Evolutionary conservation across 2,113 vertebrate species (phyloP).

Genomic region (Eolophus roseicapilla): DNA sequence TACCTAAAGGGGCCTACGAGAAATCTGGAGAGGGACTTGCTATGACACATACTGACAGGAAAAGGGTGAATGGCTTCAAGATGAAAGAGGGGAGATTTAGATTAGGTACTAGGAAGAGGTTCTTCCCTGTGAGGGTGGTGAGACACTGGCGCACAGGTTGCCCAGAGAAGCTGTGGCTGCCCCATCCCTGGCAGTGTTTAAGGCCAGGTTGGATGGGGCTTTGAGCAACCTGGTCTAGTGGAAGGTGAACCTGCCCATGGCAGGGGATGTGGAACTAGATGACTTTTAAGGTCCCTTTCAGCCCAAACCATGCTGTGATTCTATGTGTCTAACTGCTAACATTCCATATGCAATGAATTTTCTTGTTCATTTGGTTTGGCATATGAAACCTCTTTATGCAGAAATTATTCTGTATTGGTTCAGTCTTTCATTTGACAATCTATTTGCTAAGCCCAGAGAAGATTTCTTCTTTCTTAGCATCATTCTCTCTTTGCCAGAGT

Average conservation of each 20-base stretch:
- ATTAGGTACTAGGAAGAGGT: neutral
- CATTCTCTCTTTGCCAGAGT: neutral
- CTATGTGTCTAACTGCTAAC: neutral
- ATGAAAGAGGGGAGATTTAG: neutral
- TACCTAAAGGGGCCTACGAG: neutral
- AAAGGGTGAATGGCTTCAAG: neutral
- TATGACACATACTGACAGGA: neutral
- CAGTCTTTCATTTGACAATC: neutral
- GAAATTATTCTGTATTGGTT: neutral
- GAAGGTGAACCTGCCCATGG: neutral
- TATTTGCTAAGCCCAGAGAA: neutral
- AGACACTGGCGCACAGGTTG: neutral
- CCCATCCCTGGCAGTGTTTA: neutral
- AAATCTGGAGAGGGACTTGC: neutral
- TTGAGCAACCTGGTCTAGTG: neutral
- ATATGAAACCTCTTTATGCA: neutral
- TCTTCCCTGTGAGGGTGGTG: neutral
- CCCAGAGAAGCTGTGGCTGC: neutral
- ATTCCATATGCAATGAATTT: neutral
- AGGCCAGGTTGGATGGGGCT: neutral
- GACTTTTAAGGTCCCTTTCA: neutral
- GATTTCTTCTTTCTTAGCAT: neutral
- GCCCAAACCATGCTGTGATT: neutral
- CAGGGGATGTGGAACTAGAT: neutral
- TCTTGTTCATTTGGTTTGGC: neutral